phyloP scores from a whole-genome alignment of 2,113 vertebrate species.

The Corapipo altera region DNA sequence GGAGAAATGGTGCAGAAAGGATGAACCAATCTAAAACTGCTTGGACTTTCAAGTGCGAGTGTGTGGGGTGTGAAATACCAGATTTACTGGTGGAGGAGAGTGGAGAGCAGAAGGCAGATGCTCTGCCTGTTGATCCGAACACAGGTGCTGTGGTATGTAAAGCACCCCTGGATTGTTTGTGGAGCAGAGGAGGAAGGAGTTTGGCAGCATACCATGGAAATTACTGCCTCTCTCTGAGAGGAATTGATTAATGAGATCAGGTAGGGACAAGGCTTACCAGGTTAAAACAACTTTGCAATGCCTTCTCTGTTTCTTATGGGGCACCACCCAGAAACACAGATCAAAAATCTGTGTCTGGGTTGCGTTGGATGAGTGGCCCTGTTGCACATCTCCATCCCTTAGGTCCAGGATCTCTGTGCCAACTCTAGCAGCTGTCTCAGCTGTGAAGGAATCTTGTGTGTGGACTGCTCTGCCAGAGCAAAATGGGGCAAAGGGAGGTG shows the following conservation, averaged over 20 bases:
- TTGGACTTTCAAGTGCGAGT: neutral
- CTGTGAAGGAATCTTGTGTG: fast-evolving
- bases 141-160: neutral
- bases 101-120: neutral
- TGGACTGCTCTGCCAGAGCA: neutral
- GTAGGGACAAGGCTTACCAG: neutral
- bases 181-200: neutral
- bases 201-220: neutral
- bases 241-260: conserved; percentile 7
- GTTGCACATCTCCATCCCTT: neutral
- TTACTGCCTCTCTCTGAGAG: neutral
- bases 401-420: neutral
- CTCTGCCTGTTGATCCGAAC: neutral
- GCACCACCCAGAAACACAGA: neutral
- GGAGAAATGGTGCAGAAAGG: neutral
- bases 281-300: neutral
- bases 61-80: neutral
- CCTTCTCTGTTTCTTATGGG: neutral
- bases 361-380: neutral
- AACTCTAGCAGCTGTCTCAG: neutral
- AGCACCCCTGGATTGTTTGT: neutral
- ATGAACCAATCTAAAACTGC: neutral
- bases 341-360: fast-evolving
- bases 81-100: neutral
- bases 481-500: neutral